phyloP scores from a whole-genome alignment of 2,797 vertebrate genomes.

The Meriones psammophilus region DNA sequence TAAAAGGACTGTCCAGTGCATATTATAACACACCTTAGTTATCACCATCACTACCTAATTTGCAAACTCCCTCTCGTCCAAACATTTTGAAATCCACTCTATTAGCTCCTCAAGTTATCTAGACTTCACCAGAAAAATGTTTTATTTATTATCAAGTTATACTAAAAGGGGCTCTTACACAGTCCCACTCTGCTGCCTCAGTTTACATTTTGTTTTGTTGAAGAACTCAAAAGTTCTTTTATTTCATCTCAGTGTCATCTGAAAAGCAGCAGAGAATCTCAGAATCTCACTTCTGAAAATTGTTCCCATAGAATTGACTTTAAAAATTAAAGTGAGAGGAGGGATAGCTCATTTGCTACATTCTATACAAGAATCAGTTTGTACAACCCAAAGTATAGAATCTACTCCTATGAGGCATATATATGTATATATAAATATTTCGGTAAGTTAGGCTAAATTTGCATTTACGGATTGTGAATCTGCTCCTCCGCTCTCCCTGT shows the following conservation, averaged over 20 bases:
- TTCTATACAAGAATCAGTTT: conserved; percentile 37
- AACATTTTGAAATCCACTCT: conserved; percentile 48
- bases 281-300: conserved; percentile 22
- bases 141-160: conserved; percentile 70
- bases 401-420: conserved; percentile 48
- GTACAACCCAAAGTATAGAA: conserved; percentile 38
- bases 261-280: conserved; percentile 54
- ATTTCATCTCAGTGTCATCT: conserved; percentile 55
- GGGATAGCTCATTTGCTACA: not conserved
- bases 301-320: conserved; percentile 40
- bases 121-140: not conserved
- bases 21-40: not conserved
- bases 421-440: conserved; percentile 26
- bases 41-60: conserved; percentile 20
- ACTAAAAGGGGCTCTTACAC: conserved; percentile 20
- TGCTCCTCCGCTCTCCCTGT: conserved; percentile 80
- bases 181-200: not conserved
- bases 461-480: conserved; percentile 76
- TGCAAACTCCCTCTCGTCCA: conserved; percentile 50
- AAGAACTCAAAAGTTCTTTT: conserved; percentile 52
- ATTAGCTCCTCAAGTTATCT: conserved; percentile 50
- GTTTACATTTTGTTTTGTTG: conserved; percentile 64
- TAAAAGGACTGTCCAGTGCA: conserved; percentile 22
- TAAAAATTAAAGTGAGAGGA: not conserved
- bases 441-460: conserved; percentile 68